Base-by-base conservation (phyloP, 2,797 vertebrate genomes). In the Rhinatrema bivittatum region DNA sequence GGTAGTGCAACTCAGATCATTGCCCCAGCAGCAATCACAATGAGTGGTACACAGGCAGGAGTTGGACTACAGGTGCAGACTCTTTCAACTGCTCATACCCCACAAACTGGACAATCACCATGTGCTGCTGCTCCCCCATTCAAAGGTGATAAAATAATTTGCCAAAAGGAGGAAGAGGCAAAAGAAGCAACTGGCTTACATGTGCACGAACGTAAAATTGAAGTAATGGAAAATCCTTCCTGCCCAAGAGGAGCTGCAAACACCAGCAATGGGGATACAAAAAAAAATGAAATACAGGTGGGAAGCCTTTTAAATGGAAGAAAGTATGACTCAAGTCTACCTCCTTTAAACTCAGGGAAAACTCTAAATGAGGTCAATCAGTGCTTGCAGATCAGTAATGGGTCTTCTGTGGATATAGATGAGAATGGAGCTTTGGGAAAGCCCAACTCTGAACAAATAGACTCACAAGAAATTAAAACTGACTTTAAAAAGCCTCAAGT, bases 261-360 rank as follows among this genome's bases (percentile, higher is more conserved):
- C 83, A 89, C 95, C 72, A 97, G 94, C 78, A 99, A 99, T 29
- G 94, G 96, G 16, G 87, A 93, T 23, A 78, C 88, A 33, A 89
- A 72, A 50, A 90, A 91, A 62, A 83, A 53, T 60, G 82, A 90
- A 50, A 72, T 74, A 41, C 76, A 85, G 53, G 68, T 74, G 59
- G 87, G 86, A 74, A 97, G 87, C 88, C 87, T 99, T 85, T 84
- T 97, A 65, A 99, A 99, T 35, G 94, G 96, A 75, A 91, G 86
- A 87, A 98, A 91, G 79, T 94, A 91, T 77, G 90, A 95, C 86
- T 88, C 90, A 34, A 90, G 87, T 93, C 91, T 98, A 96, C 94
- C 93, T 97, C 94, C 93, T 82, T 91, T 90, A 87, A 90, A 93
- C 96, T 99, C 96, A 98, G 96, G 96, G 91, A 99, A 95, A 91